Evolutionary conservation across 2,113 vertebrate genomes (phyloP).

Genomic region (Gobio gobio): DNA sequence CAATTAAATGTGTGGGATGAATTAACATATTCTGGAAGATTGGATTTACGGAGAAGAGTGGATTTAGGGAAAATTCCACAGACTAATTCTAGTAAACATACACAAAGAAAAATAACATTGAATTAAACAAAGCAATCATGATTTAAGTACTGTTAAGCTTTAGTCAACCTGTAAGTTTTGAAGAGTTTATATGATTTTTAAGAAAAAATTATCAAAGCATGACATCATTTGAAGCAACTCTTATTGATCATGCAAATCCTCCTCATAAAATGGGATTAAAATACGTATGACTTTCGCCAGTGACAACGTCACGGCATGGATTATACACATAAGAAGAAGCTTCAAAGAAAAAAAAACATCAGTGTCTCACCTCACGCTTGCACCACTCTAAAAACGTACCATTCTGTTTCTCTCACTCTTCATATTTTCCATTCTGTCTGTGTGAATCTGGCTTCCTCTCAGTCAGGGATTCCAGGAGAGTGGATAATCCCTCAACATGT

Average conservation of each 20-base stretch:
- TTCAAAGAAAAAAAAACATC: background rate
- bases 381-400: background rate
- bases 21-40: background rate
- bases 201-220: background rate
- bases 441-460: slow-evolving; percentile 23
- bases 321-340: background rate
- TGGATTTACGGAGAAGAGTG: background rate
- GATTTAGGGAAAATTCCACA: background rate
- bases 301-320: background rate
- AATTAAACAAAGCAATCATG: background rate
- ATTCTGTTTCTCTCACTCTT: background rate
- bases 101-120: background rate
- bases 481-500: slow-evolving; percentile 27
- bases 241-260: slow-evolving; percentile 21
- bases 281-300: background rate
- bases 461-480: slow-evolving; percentile 4
- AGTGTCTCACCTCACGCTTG: background rate
- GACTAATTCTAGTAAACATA: background rate
- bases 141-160: background rate
- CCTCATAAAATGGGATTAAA: background rate
- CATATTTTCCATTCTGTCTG: slow-evolving; percentile 8
- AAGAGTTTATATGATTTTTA: background rate
- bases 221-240: slow-evolving; percentile 11
- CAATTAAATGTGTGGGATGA: background rate
- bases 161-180: background rate